A percentile compares a stretch with the other conserved stretches of the same genome.
These are phyloP conservation scores for Chorisops tibialis DNA, from an alignment of 2,888 invertebrate genomes.

Conservation along the genomic window DNA sequence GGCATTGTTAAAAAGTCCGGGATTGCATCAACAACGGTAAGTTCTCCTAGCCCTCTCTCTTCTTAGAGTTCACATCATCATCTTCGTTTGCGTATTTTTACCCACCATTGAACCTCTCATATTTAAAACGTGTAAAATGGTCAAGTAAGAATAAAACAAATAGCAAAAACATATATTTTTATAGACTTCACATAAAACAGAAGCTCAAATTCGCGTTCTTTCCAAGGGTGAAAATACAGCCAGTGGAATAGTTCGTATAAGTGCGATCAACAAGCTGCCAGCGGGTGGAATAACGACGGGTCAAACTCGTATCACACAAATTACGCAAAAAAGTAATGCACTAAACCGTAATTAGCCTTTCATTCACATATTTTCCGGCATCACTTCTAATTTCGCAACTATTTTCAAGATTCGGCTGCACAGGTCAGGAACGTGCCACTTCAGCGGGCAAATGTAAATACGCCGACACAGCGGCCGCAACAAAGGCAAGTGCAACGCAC, in stretches of 20 bases:
- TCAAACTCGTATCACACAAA: slow-evolving; percentile 19
- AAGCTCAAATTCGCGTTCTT: slow-evolving; percentile 49
- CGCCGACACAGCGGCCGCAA: slow-evolving; percentile 25
- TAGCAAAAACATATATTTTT: slow-evolving; percentile 33
- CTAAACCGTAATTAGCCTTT: background rate
- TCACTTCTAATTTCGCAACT: background rate
- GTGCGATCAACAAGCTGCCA: slow-evolving; percentile 16
- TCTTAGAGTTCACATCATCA: background rate
- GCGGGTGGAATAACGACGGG: slow-evolving; percentile 31
- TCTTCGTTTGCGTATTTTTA: background rate
- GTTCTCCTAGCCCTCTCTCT: no score
- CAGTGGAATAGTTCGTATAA: slow-evolving; percentile 48
- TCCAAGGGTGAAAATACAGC: slow-evolving; percentile 45
- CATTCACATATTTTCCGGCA: no score
- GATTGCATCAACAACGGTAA: background rate
- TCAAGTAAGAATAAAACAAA: slow-evolving; percentile 19
- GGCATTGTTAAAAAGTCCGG: slow-evolving; percentile 50
- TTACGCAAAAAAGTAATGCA: background rate
- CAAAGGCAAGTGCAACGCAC: slow-evolving; percentile 31
- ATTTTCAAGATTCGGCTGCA: background rate
- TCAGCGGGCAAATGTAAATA: background rate
- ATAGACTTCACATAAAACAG: slow-evolving; percentile 45
- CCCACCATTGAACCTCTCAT: no score
- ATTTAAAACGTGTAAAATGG: background rate
- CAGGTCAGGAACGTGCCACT: background rate